Percentiles rank a stretch among this genome's conserved stretches.
Conservation (phyloP, 2,113 vertebrate genomes). For the Cinclus cinclus region DNA sequence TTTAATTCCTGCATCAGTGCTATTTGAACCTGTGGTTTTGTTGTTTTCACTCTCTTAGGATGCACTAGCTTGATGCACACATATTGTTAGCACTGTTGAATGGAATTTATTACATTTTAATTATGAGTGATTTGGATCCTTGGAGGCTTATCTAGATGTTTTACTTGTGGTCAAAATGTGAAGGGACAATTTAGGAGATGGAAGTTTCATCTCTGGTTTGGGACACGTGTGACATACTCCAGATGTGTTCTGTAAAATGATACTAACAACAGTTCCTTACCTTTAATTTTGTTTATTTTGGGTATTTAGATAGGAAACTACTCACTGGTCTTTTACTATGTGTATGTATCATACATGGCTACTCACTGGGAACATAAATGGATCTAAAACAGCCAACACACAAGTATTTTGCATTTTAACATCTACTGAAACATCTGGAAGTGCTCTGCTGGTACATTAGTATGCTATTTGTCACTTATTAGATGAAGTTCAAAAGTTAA, state of each 20-base stretch:
- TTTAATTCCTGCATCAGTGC: neutral
- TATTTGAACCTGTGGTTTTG: neutral
- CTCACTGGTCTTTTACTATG: neutral
- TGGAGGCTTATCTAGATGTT: neutral
- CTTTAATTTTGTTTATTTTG: neutral
- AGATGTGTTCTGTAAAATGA: neutral
- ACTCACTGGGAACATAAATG: neutral
- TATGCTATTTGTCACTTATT: neutral
- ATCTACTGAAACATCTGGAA: neutral
- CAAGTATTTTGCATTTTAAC: neutral
- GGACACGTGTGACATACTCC: accelerated
- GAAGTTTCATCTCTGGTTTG: neutral
- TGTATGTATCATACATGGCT: neutral
- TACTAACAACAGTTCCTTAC: neutral
- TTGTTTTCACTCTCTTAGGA: neutral
- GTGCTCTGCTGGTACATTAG: neutral
- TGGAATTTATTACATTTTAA: neutral
- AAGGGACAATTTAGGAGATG: neutral
- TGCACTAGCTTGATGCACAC: neutral
- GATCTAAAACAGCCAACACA: neutral
- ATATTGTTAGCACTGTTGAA: neutral
- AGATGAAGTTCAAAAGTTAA: neutral
- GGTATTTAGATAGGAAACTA: neutral
- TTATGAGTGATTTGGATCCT: neutral
- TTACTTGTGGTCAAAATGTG: neutral